A percentile compares a stretch with the other conserved stretches of the same genome.
These are phyloP conservation scores for Galerucella calmariensis DNA, from an alignment of 2,888 invertebrate species.

Conservation along the genomic window DNA sequence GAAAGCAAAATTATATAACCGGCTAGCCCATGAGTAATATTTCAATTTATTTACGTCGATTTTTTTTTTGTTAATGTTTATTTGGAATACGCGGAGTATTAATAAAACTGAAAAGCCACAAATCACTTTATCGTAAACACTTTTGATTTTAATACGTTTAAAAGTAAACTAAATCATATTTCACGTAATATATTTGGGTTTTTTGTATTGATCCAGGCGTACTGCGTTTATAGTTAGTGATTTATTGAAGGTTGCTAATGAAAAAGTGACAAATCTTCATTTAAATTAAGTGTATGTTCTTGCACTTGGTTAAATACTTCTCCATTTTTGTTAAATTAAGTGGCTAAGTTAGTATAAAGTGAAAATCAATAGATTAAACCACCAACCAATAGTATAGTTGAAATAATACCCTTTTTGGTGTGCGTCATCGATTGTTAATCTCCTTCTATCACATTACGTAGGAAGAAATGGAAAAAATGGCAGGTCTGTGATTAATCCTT, in stretches of 20 bases:
- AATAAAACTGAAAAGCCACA: constrained; percentile 34
- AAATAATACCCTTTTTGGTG: too few relatives aligned
- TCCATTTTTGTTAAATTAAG: too few relatives aligned
- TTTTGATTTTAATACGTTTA: constrained; percentile 27
- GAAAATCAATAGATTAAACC: too few relatives aligned
- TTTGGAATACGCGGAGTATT: constrained; percentile 33
- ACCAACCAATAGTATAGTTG: too few relatives aligned
- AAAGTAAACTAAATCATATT: constrained; percentile 20
- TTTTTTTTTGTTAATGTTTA: constrained; percentile 24
- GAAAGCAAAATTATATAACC: neutral
- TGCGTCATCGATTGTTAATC: too few relatives aligned
- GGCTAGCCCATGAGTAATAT: constrained; percentile 4
- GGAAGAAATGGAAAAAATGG: too few relatives aligned
- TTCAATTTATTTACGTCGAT: constrained; percentile 4
- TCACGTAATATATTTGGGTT: neutral
- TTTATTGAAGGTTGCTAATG: neutral
- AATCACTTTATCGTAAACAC: constrained; percentile 40
- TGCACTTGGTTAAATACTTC: too few relatives aligned
- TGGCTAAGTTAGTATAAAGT: too few relatives aligned
- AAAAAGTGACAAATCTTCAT: too few relatives aligned
- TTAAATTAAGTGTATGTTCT: too few relatives aligned
- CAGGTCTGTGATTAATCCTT: too few relatives aligned
- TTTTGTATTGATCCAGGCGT: neutral
- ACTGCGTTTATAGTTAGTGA: neutral
- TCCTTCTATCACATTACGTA: too few relatives aligned